phyloP scores from a whole-genome alignment of 2,797 vertebrate genomes.

The Micropoecilia bifurca region DNA sequence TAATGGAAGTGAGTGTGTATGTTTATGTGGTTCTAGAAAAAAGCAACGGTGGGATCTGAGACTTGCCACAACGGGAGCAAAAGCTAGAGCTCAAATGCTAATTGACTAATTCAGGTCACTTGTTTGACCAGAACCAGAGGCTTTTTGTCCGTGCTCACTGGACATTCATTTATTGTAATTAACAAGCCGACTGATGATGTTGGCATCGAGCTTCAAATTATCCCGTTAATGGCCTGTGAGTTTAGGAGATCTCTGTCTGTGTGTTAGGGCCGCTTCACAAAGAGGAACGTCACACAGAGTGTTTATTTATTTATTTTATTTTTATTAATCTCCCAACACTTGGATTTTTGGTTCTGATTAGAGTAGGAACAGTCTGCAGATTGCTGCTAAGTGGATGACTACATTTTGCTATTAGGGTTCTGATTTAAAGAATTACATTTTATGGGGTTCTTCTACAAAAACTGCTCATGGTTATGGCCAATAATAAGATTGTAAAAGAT shows the following conservation, averaged over 20 bases:
- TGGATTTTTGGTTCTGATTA: neutral
- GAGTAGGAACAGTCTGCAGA: conserved; percentile 2
- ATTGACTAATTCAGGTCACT: conserved; percentile 62
- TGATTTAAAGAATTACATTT: neutral
- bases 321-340: neutral
- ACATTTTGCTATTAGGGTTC: conserved; percentile 1
- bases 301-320: neutral
- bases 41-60: conserved; percentile 52
- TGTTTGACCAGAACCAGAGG: conserved; percentile 49
- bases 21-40: conserved; percentile 29
- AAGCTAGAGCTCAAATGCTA: conserved; percentile 35
- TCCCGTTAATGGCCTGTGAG: conserved; percentile 16
- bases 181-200: conserved; percentile 45
- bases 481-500: neutral
- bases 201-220: conserved; percentile 33
- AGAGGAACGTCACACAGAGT: neutral
- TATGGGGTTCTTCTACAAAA: neutral
- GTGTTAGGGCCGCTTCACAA: neutral
- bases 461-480: neutral
- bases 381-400: neutral
- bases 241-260: conserved; percentile 16
- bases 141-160: conserved; percentile 47
- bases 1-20: conserved; percentile 36
- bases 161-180: conserved; percentile 54
- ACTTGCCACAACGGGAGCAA: conserved; percentile 38